Evolutionary conservation across 2,888 invertebrate genomes (phyloP).

Genomic region (Miltochrista miniata): DNA sequence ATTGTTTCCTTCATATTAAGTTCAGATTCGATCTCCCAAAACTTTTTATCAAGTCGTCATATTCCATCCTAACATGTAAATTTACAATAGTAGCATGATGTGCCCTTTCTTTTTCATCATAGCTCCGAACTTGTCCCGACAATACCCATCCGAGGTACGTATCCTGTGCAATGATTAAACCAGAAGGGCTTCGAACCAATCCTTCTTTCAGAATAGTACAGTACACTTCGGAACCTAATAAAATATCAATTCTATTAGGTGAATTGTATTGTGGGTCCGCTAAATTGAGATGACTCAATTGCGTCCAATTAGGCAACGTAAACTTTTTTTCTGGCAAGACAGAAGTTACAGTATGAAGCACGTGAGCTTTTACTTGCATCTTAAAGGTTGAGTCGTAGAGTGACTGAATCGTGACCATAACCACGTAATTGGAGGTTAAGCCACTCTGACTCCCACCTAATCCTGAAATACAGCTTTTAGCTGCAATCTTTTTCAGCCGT

Average conservation of each 20-base stretch:
- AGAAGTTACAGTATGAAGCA: neutral
- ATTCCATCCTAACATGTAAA: too few species aligned
- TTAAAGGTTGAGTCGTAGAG: constrained; percentile 14
- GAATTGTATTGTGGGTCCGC: neutral
- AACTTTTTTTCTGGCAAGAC: too few species aligned
- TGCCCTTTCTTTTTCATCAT: neutral
- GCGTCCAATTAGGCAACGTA: neutral
- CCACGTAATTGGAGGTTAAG: too few species aligned
- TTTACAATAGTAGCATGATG: neutral
- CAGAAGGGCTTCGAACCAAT: too few species aligned
- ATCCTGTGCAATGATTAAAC: neutral
- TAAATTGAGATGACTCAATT: neutral
- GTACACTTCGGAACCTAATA: neutral
- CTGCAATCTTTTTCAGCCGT: constrained; percentile 8
- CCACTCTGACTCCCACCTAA: too few species aligned
- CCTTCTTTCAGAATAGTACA: neutral
- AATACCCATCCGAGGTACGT: neutral
- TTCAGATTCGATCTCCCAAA: too few species aligned
- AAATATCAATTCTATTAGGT: too few species aligned
- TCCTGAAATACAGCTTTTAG: too few species aligned
- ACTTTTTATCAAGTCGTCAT: too few species aligned
- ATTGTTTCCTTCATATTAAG: too few species aligned
- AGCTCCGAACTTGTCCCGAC: neutral
- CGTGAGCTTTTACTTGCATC: neutral
- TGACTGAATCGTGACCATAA: too few species aligned